Conservation (phyloP, 2,888 invertebrate species). For the Tineola bisselliella region DNA sequence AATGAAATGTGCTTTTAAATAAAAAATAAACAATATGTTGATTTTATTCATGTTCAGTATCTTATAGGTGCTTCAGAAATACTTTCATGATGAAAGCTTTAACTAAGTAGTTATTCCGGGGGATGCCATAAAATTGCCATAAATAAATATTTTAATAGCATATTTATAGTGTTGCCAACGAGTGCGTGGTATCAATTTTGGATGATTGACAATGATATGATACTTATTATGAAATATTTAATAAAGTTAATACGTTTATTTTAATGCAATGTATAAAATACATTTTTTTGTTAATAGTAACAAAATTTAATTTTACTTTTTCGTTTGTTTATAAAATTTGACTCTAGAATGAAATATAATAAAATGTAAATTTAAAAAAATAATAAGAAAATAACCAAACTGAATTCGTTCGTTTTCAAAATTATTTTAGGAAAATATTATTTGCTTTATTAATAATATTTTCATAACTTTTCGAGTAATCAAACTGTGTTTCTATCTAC, state of each 20-base stretch:
- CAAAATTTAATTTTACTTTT: not conserved
- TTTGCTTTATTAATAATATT: not conserved
- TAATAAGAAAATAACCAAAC: too few relatives aligned
- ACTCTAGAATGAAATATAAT: not conserved
- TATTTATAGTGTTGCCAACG: constrained; percentile 3
- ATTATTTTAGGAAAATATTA: too few relatives aligned
- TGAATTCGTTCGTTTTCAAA: too few relatives aligned
- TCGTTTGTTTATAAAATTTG: not conserved
- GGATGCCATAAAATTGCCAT: constrained; percentile 5
- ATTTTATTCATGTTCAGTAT: constrained; percentile 1
- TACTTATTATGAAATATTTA: not conserved
- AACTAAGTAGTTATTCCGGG: not conserved
- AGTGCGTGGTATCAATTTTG: not conserved
- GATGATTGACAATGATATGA: not conserved
- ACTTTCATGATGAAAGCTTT: constrained; percentile 5
- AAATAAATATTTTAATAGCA: not conserved
- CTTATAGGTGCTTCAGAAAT: not conserved
- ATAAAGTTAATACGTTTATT: not conserved
- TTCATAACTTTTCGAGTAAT: not conserved
- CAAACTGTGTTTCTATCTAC: constrained; percentile 1
- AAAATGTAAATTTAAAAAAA: not conserved
- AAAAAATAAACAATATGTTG: not conserved
- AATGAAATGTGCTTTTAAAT: not conserved
- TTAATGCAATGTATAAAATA: constrained; percentile 8
- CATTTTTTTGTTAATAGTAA: constrained; percentile 5